Conservation (phyloP, 2,113 vertebrate genomes). For the Mustela lutreola region DNA sequence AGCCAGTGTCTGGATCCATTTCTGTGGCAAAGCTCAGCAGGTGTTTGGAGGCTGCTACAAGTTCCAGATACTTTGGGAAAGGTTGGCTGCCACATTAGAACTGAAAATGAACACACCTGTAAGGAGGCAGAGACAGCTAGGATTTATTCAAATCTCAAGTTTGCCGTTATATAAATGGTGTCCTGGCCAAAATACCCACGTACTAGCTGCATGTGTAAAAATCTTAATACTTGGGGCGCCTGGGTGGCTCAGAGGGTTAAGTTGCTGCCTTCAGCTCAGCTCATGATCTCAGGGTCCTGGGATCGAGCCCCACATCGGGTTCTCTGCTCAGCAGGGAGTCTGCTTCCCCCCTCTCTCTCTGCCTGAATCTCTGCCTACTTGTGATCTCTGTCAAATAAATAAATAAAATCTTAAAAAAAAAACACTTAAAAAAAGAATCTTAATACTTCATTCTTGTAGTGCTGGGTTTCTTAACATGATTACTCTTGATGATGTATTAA, state of each 20-base stretch:
- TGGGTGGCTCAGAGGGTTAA: too few relatives aligned
- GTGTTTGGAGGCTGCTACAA: not conserved
- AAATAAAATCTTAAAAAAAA: too few relatives aligned
- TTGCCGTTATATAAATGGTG: not conserved
- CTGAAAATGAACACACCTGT: not conserved
- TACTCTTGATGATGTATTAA: not conserved
- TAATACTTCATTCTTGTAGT: not conserved
- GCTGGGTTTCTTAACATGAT: not conserved
- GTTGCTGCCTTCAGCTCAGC: too few relatives aligned
- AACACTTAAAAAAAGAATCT: not conserved
- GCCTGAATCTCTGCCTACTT: too few relatives aligned
- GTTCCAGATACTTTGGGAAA: conserved; percentile 25
- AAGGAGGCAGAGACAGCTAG: not conserved
- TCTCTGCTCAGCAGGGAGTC: too few relatives aligned
- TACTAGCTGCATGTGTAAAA: not conserved
- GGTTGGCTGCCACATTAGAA: not conserved
- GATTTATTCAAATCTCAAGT: not conserved
- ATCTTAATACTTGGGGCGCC: not conserved
- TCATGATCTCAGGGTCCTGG: too few relatives aligned
- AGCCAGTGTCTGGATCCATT: not conserved
- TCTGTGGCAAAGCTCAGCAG: not conserved
- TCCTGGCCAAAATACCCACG: not conserved
- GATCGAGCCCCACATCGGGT: too few relatives aligned
- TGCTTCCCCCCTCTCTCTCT: too few relatives aligned
- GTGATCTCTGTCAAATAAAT: too few relatives aligned